Evolutionary conservation across 2,797 vertebrate species (phyloP).

Genomic region (Hemitrygon akajei): DNA sequence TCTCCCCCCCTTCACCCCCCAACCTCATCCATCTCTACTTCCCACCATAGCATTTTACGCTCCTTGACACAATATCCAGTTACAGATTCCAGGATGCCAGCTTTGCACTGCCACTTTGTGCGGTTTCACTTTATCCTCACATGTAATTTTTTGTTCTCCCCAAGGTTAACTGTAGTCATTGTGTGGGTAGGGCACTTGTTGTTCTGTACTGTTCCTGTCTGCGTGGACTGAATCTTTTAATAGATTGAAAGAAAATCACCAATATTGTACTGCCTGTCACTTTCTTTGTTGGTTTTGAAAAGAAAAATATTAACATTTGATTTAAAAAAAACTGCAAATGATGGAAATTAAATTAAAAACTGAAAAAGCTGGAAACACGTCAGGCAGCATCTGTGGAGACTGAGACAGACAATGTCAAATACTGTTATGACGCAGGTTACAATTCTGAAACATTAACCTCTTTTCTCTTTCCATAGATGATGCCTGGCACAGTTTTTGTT

Average conservation of each 20-base stretch:
- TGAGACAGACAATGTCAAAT: too few relatives aligned
- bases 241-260: neutral
- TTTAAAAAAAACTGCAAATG: too few relatives aligned
- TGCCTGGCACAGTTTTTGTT: too few relatives aligned
- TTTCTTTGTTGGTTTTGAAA: neutral
- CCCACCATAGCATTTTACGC: neutral
- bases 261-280: neutral
- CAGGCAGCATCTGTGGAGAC: too few relatives aligned
- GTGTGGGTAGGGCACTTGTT: neutral
- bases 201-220: constrained; percentile 12
- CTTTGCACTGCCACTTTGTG: neutral
- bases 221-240: neutral
- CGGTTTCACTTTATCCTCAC: neutral
- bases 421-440: too few relatives aligned
- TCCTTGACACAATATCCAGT: neutral
- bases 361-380: too few relatives aligned
- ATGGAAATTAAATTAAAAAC: too few relatives aligned
- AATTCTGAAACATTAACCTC: too few relatives aligned
- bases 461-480: too few relatives aligned
- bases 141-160: neutral
- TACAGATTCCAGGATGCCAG: neutral
- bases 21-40: too few relatives aligned
- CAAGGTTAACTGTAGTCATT: neutral
- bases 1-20: too few relatives aligned
- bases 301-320: too few relatives aligned